Base-by-base conservation (phyloP, 2,113 vertebrate species). In the Desmodus rotundus region DNA sequence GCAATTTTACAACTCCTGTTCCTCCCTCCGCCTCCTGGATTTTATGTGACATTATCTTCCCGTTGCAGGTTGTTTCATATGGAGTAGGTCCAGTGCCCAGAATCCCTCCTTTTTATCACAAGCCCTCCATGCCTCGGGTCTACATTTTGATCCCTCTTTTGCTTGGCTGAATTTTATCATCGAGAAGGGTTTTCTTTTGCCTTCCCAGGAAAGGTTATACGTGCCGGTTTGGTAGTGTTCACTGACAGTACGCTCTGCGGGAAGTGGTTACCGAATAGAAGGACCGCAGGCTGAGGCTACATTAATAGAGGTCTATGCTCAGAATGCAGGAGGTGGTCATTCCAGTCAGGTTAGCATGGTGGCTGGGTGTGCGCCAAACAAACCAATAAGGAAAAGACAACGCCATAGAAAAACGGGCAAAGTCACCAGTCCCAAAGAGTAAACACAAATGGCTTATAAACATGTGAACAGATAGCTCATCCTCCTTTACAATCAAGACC, bases 321-420 rank as follows among this genome's bases (percentile, higher is more conserved):
- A 68, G 61, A 74, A 76, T 52, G 87, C 0, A 3, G 80, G 50
- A 83, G 43, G 80, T 41, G 68, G 70, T 58, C 38, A 4, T 93
- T 95, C 85, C 56, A 8, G 86, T 83, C 38, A 56, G 33, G 12
- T 67, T 33, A 8, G 82, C n/a, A 1, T 13, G 24, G 38, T 41
- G 67, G 45, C 91, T 72, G 65, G n/a, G 38, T 68, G 45, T 26
- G 26, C 41, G 73, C 56, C 61, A 87, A 92, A 45, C 50, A 87
- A 33, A 91, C 91, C 50, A 61, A 82, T 95, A 77, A 47, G 58
- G 38, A 81, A 86, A 94, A 94, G 82, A 95, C 24, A 78, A 24
- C 70, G 84, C 52, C 52, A 4, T 31, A 65, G 93, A 86, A 95
- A 85, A 56, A 38, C 13, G 24, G 61, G 20, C 58, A 70, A 56